Evolutionary conservation across 2,888 invertebrate genomes (phyloP), one percentile per base, ranked within the genome.

Genomic region (Tupiocoris notatus): DNA sequence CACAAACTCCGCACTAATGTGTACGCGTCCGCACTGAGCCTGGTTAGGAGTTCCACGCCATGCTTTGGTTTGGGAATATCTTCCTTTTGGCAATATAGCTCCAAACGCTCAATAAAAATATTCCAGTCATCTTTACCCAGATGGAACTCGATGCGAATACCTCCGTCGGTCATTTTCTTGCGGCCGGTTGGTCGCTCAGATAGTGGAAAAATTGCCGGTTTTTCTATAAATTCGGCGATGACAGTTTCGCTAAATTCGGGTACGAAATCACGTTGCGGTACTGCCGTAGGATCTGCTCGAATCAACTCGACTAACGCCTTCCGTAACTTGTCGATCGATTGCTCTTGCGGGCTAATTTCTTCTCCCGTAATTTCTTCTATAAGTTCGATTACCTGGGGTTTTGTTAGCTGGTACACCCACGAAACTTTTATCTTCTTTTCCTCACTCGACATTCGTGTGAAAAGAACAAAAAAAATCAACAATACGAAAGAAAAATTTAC

Each of bases 331-430:
- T n/a, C n/a, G n/a, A n/a, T n/a, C n/a, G n/a, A n/a, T n/a, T n/a
- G n/a, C n/a, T n/a, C n/a, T n/a, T n/a, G 20, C 61, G 20, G 22
- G 1, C 18, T 1, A 18, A 2, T 18, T 6, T 2, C 12, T 3
- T 9, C 12, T 21, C 9, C 20, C 20, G 61, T 7, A 9, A 9
- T 9, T 21, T 18, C 61, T 21, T 21, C 18, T 61, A 7, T 3
- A 22, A 22, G 20, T 61, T 61, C 1, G 12, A 9, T 1, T 21
- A 16, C 61, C 1, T 1, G n/a, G n/a, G n/a, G n/a, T n/a, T n/a
- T n/a, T n/a, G n/a, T n/a, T n/a, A n/a, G n/a, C n/a, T n/a, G n/a
- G 16, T 61, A 61, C 61, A 61, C 20, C 20, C 61, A 61, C 61
- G 61, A 61, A 7, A 61, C 61, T 17, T 6, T 9, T 6, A 18